Evolutionary conservation across 2,797 vertebrate species (phyloP), one percentile per base, ranked within the genome.

Genomic region (Sebastes goodei): DNA sequence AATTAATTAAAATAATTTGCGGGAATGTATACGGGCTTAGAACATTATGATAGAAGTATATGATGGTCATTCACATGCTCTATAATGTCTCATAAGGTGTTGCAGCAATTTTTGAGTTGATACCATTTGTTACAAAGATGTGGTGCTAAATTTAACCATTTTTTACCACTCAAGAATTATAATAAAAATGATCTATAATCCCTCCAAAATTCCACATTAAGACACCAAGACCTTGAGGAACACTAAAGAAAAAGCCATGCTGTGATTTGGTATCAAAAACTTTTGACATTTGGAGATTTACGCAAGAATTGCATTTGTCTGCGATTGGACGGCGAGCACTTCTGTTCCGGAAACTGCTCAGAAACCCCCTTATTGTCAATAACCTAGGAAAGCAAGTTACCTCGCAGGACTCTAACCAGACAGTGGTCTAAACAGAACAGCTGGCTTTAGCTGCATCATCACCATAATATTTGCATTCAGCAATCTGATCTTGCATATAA

Each of bases 391-490:
- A 49, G 42, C 15, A 49, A 52, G 46, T 33, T 53, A 33, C 15
- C 55, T 64, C 61, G 59, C 14, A 32, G 33, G 35, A 52, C 6
- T 29, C 27, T 32, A 0, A 62, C 59, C 42, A 38, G 23, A 38
- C 17, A 74, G 35, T 55, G 32, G 49, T 56, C 23, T 11, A 10
- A 12, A 38, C 10, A 21, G 46, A 65, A 21, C 11, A 68, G 25
- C 21, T 49, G 20, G 20, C 27, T 25, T 61, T 63, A 21, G 33
- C 12, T 74, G 65, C 30, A 64, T 59, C 11, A 30, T 63, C 23
- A 20, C 30, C 30, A 69, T 71, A n/a, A 68, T 73, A 69, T 72
- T 67, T 74, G 7, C 69, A 64, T 57, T 67, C 4, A 42, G n/a
- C 6, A 42, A 42, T 42, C 15, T 15, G 32, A 78, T 53, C 2